These are phyloP conservation scores for Brachionus koreanus DNA, from an alignment of 1,140 invertebrate species.

Conservation along the genomic window DNA sequence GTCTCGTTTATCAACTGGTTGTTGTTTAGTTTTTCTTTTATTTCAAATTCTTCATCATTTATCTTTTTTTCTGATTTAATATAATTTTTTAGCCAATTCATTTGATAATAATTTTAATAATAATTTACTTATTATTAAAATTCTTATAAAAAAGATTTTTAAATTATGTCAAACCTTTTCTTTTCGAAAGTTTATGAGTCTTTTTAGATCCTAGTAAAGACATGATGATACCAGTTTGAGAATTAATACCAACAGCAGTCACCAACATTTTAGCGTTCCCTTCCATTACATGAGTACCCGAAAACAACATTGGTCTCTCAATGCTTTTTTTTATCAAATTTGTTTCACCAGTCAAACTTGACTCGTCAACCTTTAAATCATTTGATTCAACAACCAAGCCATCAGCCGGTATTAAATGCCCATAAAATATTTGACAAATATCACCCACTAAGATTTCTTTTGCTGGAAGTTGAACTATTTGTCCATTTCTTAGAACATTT, in stretches of 20 bases:
- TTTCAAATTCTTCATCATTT: not conserved
- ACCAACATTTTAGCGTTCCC: conserved; percentile 99
- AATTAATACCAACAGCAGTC: conserved; percentile 95
- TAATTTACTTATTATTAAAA: not conserved
- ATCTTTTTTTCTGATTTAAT: not conserved
- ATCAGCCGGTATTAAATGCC: conserved; percentile 92
- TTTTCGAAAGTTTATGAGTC: not conserved
- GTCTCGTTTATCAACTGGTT: not conserved
- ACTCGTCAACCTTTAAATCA: conserved; percentile 97
- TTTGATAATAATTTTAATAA: not conserved
- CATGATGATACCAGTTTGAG: conserved; percentile 98
- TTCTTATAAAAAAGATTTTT: not conserved
- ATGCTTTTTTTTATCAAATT: conserved; percentile 98
- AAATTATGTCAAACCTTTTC: not conserved
- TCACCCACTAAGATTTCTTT: conserved; percentile 97
- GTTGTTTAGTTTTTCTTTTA: not conserved
- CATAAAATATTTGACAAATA: conserved; percentile 77
- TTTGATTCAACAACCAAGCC: conserved; percentile 96
- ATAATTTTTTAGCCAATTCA: not conserved
- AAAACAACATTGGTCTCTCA: conserved; percentile 84
- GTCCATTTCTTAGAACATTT: conserved; percentile 82
- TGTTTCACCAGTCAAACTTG: conserved; percentile 95
- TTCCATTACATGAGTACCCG: conserved; percentile 99
- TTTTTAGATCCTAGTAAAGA: conserved; percentile 76
- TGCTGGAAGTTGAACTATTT: conserved; percentile 88